These are phyloP conservation scores for Elgaria multicarinata DNA, from an alignment of 2,113 vertebrate genomes.

Conservation along the genomic window DNA sequence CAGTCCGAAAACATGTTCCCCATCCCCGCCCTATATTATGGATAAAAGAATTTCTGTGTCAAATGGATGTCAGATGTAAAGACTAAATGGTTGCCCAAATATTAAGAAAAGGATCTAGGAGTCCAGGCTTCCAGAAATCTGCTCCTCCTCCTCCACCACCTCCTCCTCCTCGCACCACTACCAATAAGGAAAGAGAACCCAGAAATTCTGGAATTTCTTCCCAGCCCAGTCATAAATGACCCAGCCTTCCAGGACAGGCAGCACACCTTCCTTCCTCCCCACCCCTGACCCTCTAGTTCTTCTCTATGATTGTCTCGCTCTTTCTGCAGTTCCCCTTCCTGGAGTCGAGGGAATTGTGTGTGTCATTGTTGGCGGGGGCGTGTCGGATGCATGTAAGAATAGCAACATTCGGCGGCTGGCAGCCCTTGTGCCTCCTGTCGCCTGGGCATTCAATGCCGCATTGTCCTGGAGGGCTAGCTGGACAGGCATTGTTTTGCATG, in stretches of 20 bases:
- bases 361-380: conserved; percentile 8
- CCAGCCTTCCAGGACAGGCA: not conserved
- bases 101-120: not conserved
- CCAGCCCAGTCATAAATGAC: not conserved
- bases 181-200: not conserved
- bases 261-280: too few relatives aligned
- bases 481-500: conserved; percentile 31
- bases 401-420: conserved; percentile 47
- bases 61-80: not conserved
- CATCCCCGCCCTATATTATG: not conserved
- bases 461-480: conserved; percentile 35
- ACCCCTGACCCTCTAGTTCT: not conserved
- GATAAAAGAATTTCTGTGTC: not conserved
- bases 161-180: not conserved
- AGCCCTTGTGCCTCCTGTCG: conserved; percentile 45
- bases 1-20: too few relatives aligned
- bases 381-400: conserved; percentile 13
- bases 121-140: not conserved
- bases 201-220: not conserved
- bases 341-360: not conserved
- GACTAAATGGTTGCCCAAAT: not conserved
- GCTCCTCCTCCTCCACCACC: too few relatives aligned
- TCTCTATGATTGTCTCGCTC: not conserved
- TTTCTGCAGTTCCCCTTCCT: not conserved
- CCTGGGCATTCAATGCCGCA: conserved; percentile 40